These are phyloP conservation scores for Oegoconia quadripuncta DNA, from an alignment of 2,888 invertebrate species.

Conservation along the genomic window DNA sequence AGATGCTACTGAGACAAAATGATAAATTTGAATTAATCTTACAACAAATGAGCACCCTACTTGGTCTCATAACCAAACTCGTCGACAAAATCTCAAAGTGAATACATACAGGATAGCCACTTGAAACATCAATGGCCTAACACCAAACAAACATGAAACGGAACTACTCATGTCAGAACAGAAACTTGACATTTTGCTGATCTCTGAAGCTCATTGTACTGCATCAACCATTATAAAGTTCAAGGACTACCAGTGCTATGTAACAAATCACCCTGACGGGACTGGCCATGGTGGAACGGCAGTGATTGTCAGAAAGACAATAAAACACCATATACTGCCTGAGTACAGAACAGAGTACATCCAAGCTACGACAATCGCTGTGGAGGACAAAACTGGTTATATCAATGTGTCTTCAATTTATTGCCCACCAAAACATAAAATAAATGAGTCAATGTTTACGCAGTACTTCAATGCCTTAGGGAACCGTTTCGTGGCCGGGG, in stretches of 20 bases:
- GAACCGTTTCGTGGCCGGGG: slow-evolving; percentile 13
- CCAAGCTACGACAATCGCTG: slow-evolving; percentile 16
- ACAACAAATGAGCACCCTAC: too few species aligned
- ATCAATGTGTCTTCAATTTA: slow-evolving; percentile 17
- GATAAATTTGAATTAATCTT: slow-evolving; percentile 11
- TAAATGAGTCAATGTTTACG: neutral
- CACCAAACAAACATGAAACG: slow-evolving; percentile 16
- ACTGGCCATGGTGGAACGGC: slow-evolving; percentile 24
- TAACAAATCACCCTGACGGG: slow-evolving; percentile 27
- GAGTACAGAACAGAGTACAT: slow-evolving; percentile 9
- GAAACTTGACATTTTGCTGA: slow-evolving; percentile 21
- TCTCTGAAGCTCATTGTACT: slow-evolving; percentile 24
- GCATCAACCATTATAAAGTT: slow-evolving; percentile 14
- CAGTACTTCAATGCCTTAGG: slow-evolving; percentile 6
- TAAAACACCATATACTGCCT: slow-evolving; percentile 15
- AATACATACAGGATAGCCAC: slow-evolving; percentile 14
- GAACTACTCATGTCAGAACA: slow-evolving; percentile 11
- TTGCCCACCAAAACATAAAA: slow-evolving; percentile 13
- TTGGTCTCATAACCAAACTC: neutral
- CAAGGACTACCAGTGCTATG: slow-evolving; percentile 18
- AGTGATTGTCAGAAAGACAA: slow-evolving; percentile 16
- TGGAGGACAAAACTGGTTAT: slow-evolving; percentile 6
- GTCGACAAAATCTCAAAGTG: slow-evolving; percentile 1
- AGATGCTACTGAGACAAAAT: slow-evolving; percentile 10
- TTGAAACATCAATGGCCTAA: slow-evolving; percentile 28